Evolutionary conservation across 2,888 invertebrate genomes (phyloP), one percentile per base, ranked within the genome.

Genomic region (Heteropelma amictum): DNA sequence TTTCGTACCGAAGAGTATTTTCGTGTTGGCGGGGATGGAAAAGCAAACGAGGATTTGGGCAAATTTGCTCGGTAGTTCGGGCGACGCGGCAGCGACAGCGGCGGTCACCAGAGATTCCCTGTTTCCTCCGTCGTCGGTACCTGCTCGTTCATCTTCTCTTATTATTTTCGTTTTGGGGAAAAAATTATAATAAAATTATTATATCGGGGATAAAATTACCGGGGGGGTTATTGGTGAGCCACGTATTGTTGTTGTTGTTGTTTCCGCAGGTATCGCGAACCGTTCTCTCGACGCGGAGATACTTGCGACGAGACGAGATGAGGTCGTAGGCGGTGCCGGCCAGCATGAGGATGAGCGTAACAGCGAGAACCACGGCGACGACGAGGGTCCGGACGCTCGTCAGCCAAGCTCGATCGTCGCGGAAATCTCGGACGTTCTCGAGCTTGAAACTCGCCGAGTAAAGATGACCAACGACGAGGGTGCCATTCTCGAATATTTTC

Each of bases 21-120:
- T 89, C 0, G 89, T 85, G 76, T 92, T 92, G 2, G 90, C 87
- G 58, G 90, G 90, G 4, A 90, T 45, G 0, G 92, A 92, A 79
- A 92, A 92, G 68, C 91, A 90, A 23, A 88, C 78, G 1, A 91
- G 14, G 6, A 89, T 75, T 70, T 87, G 79, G 1, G 80, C 84
- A 0, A 83, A 28, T 0, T 49, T 64, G 19, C 72, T 81, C 23
- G 78, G 76, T n/a, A 53, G 63, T 14, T 67, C 40, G 1, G 63
- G 69, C 5, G 63, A 17, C 1, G 54, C 70, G 56, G 42, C 80
- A 42, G 75, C 80, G 76, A 72, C 19, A 1, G 54, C 70, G 56
- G 42, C 80, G 45, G 75, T 80, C 76, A 72, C 68, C 49, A 17
- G 65, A 10, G 38, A 80, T 83, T 77, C 86, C 74, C 72, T 45